Percentiles rank a stretch among this genome's conserved stretches.
phyloP scores from a whole-genome alignment of 2,888 invertebrate species.

The Argyresthia goedartella region DNA sequence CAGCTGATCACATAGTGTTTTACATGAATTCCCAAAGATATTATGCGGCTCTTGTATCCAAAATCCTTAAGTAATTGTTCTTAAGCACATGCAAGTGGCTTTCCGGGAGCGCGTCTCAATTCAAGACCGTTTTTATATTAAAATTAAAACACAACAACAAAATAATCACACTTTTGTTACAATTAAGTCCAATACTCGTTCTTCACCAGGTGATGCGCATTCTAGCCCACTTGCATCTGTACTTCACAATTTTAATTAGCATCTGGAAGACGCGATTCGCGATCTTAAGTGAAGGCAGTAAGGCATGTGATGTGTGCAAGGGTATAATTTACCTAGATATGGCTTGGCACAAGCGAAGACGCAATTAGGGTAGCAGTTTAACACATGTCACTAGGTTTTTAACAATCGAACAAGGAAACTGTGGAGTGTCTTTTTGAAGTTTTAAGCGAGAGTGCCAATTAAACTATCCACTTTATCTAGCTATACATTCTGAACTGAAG shows the following conservation, averaged over 20 bases:
- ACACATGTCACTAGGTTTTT: slow-evolving; percentile 6
- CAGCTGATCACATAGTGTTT: too few relatives aligned
- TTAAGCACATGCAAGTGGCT: too few relatives aligned
- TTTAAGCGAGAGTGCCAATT: too few relatives aligned
- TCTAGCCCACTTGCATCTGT: not conserved
- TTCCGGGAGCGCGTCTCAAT: too few relatives aligned
- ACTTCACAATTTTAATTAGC: not conserved
- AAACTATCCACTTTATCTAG: too few relatives aligned
- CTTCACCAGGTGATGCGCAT: not conserved
- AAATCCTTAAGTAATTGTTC: too few relatives aligned
- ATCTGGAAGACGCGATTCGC: too few relatives aligned
- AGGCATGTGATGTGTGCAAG: too few relatives aligned
- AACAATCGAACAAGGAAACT: slow-evolving; percentile 14
- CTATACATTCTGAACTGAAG: too few relatives aligned
- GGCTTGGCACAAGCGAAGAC: not conserved
- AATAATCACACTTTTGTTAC: slow-evolving; percentile 1
- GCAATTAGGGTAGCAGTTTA: slow-evolving; percentile 5
- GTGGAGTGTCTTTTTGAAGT: slow-evolving; percentile 12
- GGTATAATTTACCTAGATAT: not conserved
- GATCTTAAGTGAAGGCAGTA: too few relatives aligned
- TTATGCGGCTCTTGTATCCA: too few relatives aligned
- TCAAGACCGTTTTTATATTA: not conserved
- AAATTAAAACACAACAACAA: not conserved
- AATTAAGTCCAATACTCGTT: not conserved
- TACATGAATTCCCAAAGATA: too few relatives aligned